These are phyloP conservation scores for Limulus polyphemus DNA, from an alignment of 2,888 invertebrate genomes.

Conservation along the genomic window DNA sequence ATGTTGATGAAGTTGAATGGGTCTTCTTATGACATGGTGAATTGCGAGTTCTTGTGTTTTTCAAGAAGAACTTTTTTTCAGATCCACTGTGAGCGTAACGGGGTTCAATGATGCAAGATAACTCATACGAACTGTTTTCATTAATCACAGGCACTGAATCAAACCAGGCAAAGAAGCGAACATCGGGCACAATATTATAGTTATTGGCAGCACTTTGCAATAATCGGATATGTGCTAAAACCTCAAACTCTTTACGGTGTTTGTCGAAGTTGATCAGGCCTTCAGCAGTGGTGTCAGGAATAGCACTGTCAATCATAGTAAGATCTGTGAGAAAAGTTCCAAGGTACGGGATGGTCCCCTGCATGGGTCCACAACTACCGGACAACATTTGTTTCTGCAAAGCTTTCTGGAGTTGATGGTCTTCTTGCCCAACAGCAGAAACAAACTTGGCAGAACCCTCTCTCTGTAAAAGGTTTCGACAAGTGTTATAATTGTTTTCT, in stretches of 20 bases:
- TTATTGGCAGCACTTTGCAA: conserved; percentile 93
- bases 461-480: conserved; percentile 80
- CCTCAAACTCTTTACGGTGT: conserved; percentile 93
- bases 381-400: conserved; percentile 52
- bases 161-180: conserved; percentile 90
- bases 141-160: conserved; percentile 78
- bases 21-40: conserved; percentile 67
- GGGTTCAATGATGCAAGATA: conserved; percentile 80
- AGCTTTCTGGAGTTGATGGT: conserved; percentile 70
- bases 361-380: conserved; percentile 1
- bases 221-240: conserved; percentile 83
- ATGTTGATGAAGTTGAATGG: conserved; percentile 78
- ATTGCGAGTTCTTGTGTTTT: no score
- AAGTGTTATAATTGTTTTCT: conserved; percentile 92
- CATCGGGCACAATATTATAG: conserved; percentile 73
- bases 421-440: conserved; percentile 75
- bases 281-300: conserved; percentile 18
- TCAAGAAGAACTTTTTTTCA: no score
- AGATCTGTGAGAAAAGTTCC: conserved; percentile 97
- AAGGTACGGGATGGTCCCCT: conserved; percentile 89
- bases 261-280: conserved; percentile 96
- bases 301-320: conserved; percentile 85
- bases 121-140: conserved; percentile 65
- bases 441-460: conserved; percentile 91
- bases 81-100: conserved; percentile 5